A percentile compares a stretch with the other conserved stretches of the same genome.
Conservation (phyloP, 2,888 invertebrate genomes). For the Andrena trimmerana region DNA sequence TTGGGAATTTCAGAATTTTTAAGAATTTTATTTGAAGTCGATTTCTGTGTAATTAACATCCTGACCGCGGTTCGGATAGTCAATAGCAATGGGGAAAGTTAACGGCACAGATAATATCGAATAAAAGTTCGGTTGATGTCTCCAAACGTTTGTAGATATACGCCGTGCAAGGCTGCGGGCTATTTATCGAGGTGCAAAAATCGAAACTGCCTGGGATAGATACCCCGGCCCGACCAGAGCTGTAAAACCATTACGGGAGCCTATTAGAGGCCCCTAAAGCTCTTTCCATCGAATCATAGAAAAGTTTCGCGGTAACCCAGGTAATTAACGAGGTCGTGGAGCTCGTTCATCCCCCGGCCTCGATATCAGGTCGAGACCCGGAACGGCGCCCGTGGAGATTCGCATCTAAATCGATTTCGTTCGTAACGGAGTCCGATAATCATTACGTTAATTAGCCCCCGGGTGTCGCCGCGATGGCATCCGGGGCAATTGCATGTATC, state of each 20-base stretch:
- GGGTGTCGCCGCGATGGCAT: slow-evolving; percentile 48
- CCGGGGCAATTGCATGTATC: slow-evolving; percentile 55
- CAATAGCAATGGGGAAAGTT: neutral
- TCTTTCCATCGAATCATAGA: slow-evolving; percentile 76
- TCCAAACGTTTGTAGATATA: slow-evolving; percentile 19
- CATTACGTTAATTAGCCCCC: slow-evolving; percentile 67
- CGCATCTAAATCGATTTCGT: slow-evolving; percentile 78
- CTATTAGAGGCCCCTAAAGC: slow-evolving; percentile 73
- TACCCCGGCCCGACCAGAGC: slow-evolving; percentile 33
- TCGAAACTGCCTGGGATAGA: slow-evolving; percentile 43
- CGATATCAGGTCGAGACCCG: slow-evolving; percentile 71
- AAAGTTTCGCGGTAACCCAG: slow-evolving; percentile 79
- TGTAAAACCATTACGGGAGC: slow-evolving; percentile 75
- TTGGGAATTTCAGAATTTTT: neutral
- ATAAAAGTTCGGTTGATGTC: slow-evolving; percentile 34
- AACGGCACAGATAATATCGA: neutral
- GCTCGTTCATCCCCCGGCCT: slow-evolving; percentile 73
- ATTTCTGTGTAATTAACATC: neutral
- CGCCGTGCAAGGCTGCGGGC: slow-evolving; percentile 16
- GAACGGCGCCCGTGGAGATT: slow-evolving; percentile 67
- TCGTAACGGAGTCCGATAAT: slow-evolving; percentile 64
- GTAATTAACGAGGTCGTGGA: slow-evolving; percentile 79
- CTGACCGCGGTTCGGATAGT: neutral
- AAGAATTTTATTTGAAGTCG: neutral
- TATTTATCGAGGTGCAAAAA: slow-evolving; percentile 68